Evolutionary conservation across 2,888 invertebrate species (phyloP).

Genomic region (Melanotus villosus): DNA sequence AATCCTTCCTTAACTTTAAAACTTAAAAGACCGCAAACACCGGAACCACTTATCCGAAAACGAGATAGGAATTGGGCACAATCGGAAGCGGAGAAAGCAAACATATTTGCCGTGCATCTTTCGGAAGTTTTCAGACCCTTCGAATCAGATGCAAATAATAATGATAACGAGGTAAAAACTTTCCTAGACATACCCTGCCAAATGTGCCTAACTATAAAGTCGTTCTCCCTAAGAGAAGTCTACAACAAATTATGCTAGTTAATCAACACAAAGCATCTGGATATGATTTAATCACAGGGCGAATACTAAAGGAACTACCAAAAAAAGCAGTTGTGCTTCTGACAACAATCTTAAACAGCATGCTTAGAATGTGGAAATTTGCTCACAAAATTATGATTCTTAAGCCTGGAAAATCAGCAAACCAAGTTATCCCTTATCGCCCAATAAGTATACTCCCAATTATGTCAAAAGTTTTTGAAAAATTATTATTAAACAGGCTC

Average conservation of each 20-base stretch:
- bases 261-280: background rate
- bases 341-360: no score
- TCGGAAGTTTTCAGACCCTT: background rate
- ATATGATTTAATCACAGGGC: no score
- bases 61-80: background rate
- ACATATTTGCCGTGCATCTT: background rate
- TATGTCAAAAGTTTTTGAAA: no score
- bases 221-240: background rate
- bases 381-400: no score
- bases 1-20: no score
- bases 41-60: background rate
- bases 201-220: background rate
- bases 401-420: no score
- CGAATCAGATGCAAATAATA: background rate
- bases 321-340: no score
- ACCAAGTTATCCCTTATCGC: no score
- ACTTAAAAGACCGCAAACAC: constrained; percentile 2
- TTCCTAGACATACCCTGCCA: background rate
- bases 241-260: background rate
- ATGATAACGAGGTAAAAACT: background rate
- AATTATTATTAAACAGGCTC: no score
- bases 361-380: no score
- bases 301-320: no score
- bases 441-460: no score
- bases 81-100: background rate